phyloP scores from a whole-genome alignment of 2,888 invertebrate genomes.

The Eristalinus aeneus region DNA sequence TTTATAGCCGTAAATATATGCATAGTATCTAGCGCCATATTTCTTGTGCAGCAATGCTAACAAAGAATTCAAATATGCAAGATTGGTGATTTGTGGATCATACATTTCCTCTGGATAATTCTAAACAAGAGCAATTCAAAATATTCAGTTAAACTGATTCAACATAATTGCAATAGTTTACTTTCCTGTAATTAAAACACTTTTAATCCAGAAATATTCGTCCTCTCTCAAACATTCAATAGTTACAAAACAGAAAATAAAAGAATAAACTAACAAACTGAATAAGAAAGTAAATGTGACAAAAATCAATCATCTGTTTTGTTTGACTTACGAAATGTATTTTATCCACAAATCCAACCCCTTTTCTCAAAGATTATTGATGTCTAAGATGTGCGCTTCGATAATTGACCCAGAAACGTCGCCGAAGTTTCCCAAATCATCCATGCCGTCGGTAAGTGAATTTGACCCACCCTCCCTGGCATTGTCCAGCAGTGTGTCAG shows the following conservation, averaged over 20 bases:
- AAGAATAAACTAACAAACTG: background rate
- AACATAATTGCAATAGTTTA: conserved; percentile 41
- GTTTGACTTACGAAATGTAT: conserved; percentile 66
- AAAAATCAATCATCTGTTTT: conserved; percentile 12
- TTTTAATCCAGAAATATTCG: background rate
- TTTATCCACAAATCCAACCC: conserved; percentile 70
- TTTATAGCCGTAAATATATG: too few species aligned
- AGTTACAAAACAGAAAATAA: conserved; percentile 8
- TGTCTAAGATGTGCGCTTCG: conserved; percentile 78
- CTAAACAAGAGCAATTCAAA: background rate
- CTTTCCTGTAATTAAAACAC: background rate
- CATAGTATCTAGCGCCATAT: too few species aligned
- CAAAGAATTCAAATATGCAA: conserved; percentile 17
- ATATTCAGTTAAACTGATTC: background rate
- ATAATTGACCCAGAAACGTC: conserved; percentile 79
- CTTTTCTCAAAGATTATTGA: conserved; percentile 67
- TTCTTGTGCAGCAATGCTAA: background rate
- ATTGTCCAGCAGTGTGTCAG: conserved; percentile 60
- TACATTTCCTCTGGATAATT: background rate
- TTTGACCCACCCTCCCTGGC: conserved; percentile 52
- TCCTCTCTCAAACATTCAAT: background rate
- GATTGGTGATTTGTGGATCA: conserved; percentile 33
- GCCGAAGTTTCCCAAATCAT: conserved; percentile 67
- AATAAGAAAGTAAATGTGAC: background rate
- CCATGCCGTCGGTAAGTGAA: conserved; percentile 63